Conservation (phyloP, 2,888 invertebrate species). For the Catocala sponsa region DNA sequence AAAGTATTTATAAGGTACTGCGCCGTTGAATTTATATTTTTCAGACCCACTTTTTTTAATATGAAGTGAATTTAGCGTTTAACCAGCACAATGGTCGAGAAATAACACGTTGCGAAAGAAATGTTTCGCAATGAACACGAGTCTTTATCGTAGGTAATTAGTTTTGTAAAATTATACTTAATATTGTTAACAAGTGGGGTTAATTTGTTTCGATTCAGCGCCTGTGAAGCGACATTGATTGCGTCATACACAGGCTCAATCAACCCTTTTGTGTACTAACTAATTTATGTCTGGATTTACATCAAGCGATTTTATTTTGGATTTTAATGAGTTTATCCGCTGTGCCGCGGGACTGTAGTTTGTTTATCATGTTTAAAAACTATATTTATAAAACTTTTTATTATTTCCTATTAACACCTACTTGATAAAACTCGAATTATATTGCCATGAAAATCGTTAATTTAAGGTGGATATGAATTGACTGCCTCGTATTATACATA, state of each 20-base stretch:
- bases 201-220: constrained; percentile 64
- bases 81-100: no score
- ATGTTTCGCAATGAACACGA: not conserved
- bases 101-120: not conserved
- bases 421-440: no score
- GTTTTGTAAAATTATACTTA: constrained; percentile 59
- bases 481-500: no score
- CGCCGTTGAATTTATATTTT: no score
- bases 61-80: no score
- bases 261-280: constrained; percentile 57
- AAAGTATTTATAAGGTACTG: no score
- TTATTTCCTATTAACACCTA: no score
- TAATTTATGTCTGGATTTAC: constrained; percentile 42
- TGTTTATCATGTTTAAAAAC: no score
- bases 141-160: constrained; percentile 47
- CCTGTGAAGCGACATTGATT: constrained; percentile 58
- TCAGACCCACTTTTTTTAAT: no score
- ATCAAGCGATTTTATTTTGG: constrained; percentile 28
- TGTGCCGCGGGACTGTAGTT: not conserved
- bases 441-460: no score
- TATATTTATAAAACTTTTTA: no score
- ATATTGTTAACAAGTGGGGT: constrained; percentile 54
- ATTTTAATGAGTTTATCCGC: constrained; percentile 19
- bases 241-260: constrained; percentile 59
- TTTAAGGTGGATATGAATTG: no score